phyloP scores from a whole-genome alignment of 2,113 vertebrate species.

The Entelurus aequoreus region DNA sequence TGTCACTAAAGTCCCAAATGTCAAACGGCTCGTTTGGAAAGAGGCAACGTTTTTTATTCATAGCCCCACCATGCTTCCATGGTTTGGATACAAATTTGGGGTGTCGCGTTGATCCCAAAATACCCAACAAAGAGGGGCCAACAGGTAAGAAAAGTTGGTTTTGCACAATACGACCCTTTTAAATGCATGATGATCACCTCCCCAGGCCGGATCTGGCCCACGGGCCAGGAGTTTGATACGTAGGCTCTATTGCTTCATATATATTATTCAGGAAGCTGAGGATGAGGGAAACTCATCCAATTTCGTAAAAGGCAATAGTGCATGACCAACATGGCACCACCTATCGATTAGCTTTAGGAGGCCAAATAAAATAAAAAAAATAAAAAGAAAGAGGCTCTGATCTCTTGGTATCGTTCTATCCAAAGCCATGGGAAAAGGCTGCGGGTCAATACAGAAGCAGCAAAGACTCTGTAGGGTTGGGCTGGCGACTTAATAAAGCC shows the following conservation, averaged over 20 bases:
- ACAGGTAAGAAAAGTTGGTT: no score
- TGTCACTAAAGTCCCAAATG: no score
- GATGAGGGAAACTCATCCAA: constrained; percentile 26
- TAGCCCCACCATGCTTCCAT: no score
- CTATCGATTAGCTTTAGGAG: constrained; percentile 54
- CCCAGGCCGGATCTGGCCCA: not conserved
- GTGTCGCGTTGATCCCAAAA: not conserved
- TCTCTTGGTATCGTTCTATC: constrained; percentile 53
- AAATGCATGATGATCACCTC: no score
- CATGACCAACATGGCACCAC: constrained; percentile 38
- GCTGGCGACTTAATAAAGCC: constrained; percentile 64
- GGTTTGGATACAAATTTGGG: no score
- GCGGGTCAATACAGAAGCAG: constrained; percentile 59
- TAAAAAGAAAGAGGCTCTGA: constrained; percentile 42
- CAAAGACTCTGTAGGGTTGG: constrained; percentile 32
- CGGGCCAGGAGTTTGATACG: constrained; percentile 3
- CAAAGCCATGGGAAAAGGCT: constrained; percentile 60
- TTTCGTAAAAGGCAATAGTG: constrained; percentile 20
- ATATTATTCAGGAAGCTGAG: constrained; percentile 34
- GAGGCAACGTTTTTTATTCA: no score
- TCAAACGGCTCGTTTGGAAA: no score
- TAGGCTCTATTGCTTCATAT: constrained; percentile 41
- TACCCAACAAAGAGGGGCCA: not conserved
- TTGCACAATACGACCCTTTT: no score
- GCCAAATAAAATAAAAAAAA: constrained; percentile 58